Conservation (phyloP, 53 echinoderm and acorn worm genomes). For the Crossaster papposus region DNA sequence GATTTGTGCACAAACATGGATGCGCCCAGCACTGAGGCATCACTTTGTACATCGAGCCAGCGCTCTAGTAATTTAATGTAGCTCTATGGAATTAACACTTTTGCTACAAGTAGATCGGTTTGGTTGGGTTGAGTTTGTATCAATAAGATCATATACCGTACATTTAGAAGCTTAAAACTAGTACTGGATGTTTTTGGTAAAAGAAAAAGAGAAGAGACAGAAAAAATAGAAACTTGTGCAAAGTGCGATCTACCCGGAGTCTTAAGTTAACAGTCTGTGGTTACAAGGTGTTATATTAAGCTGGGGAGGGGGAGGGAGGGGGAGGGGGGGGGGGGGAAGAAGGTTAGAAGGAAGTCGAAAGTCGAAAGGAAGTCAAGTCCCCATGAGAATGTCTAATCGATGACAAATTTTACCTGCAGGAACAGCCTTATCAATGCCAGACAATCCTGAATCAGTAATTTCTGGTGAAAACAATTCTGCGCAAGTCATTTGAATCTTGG, state of each 20-base stretch:
- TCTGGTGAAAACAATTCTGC: background rate
- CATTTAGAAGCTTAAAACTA: no score
- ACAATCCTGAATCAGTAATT: background rate
- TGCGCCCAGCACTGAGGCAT: no score
- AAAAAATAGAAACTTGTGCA: background rate
- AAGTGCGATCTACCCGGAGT: background rate
- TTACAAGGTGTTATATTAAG: conserved; percentile 10
- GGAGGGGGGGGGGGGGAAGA: background rate
- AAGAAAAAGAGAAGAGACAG: background rate
- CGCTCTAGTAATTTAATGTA: no score
- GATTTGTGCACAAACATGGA: no score
- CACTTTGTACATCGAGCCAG: no score
- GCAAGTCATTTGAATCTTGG: background rate
- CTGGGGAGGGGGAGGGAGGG: background rate
- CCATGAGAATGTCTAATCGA: conserved; percentile 44
- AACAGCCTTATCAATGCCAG: conserved; percentile 11
- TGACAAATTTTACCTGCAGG: conserved; percentile 4
- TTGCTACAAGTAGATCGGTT: no score
- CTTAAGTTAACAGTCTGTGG: background rate
- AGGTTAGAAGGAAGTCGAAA: background rate
- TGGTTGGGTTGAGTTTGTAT: no score
- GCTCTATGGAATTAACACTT: no score
- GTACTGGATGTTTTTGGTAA: no score
- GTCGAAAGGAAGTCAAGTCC: conserved; percentile 16
- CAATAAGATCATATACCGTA: no score